phyloP scores from a whole-genome alignment of 2,797 vertebrate genomes.

The Lacerta viridis region DNA sequence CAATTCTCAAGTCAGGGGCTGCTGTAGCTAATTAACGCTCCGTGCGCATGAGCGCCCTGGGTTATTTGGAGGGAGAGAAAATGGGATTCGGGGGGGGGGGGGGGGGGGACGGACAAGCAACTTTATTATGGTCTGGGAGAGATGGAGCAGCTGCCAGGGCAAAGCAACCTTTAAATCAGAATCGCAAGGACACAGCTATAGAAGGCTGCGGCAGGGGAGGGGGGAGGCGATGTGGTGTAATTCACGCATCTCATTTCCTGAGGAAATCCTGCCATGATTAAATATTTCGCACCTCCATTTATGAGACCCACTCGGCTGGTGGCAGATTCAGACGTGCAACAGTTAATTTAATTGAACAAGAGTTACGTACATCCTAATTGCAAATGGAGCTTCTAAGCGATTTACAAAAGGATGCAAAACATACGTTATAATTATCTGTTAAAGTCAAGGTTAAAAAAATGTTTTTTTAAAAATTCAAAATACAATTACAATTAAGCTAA shows the following conservation, averaged over 20 bases:
- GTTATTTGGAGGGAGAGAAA: background rate
- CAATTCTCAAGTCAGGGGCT: background rate
- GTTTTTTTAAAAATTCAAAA: too few relatives aligned
- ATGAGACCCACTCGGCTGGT: background rate
- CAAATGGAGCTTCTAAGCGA: too few relatives aligned
- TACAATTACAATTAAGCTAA: too few relatives aligned
- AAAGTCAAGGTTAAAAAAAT: too few relatives aligned
- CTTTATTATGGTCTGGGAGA: conserved; percentile 13
- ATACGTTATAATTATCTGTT: too few relatives aligned
- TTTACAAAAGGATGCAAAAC: too few relatives aligned
- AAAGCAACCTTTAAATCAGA: background rate
- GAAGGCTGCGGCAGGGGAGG: background rate
- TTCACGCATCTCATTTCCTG: background rate
- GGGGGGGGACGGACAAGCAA: background rate
- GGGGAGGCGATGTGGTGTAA: background rate
- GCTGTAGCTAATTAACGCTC: background rate
- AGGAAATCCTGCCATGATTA: background rate
- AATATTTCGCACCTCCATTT: background rate
- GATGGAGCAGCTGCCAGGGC: background rate
- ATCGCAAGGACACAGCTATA: background rate
- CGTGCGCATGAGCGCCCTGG: accelerated
- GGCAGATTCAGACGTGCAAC: too few relatives aligned
- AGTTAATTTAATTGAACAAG: too few relatives aligned
- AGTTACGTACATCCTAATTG: too few relatives aligned
- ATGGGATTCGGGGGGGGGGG: background rate